These are phyloP conservation scores for Listronotus bonariensis DNA, from an alignment of 1,140 invertebrate species.

Conservation along the genomic window DNA sequence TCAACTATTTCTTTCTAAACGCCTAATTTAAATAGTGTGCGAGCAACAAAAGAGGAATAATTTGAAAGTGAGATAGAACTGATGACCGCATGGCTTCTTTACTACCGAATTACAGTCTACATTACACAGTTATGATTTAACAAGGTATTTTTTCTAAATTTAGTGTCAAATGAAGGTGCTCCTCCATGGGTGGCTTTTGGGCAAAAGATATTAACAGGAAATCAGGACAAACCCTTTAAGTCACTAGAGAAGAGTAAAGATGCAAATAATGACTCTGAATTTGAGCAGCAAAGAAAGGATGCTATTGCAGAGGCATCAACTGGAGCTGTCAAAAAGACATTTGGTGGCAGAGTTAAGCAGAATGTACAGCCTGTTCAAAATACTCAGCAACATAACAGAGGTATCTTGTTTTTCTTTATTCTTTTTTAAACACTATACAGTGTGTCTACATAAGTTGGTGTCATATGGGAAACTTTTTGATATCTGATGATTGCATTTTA, in stretches of 20 bases:
- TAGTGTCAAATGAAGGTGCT: conserved; percentile 47
- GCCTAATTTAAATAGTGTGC: too few species aligned
- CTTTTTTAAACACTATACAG: too few species aligned
- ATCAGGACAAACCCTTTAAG: conserved; percentile 73
- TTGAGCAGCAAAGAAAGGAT: conserved; percentile 81
- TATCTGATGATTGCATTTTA: background rate
- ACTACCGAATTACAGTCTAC: too few species aligned
- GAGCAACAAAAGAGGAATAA: too few species aligned
- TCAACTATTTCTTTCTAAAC: too few species aligned
- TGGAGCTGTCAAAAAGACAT: conserved; percentile 77
- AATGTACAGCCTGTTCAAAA: conserved; percentile 69
- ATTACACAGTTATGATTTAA: too few species aligned
- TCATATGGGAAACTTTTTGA: too few species aligned
- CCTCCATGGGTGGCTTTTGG: conserved; percentile 85
- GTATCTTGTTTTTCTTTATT: background rate
- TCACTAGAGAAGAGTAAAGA: conserved; percentile 67
- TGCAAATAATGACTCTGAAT: conserved; percentile 67
- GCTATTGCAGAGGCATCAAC: conserved; percentile 85
- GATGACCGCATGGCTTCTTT: too few species aligned
- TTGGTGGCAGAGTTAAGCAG: conserved; percentile 72
- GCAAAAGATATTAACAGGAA: conserved; percentile 67
- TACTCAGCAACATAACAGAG: conserved; percentile 62
- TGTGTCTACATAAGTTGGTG: too few species aligned
- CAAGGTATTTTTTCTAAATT: conserved; percentile 9
- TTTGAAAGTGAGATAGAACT: too few species aligned